Evolutionary conservation across 2,797 vertebrate species (phyloP).

Genomic region (Aratinga solstitialis): DNA sequence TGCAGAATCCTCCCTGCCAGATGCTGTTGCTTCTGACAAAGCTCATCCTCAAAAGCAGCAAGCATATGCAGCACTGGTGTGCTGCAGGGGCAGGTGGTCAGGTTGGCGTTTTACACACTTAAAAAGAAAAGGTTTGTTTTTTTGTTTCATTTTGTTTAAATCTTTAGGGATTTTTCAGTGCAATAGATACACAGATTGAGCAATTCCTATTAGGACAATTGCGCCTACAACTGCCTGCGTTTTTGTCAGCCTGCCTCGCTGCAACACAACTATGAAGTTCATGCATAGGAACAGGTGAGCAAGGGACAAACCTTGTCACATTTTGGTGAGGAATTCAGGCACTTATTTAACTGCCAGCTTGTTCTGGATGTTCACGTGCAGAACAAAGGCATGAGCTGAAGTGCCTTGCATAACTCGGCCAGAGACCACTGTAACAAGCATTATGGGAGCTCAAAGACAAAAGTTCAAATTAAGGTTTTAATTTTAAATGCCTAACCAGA

Average conservation of each 20-base stretch:
- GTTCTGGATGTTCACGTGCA: background rate
- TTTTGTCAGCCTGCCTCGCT: background rate
- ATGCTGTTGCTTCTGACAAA: background rate
- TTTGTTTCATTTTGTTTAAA: background rate
- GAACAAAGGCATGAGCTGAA: background rate
- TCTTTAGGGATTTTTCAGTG: background rate
- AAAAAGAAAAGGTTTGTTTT: background rate
- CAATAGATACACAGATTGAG: background rate
- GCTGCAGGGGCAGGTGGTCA: background rate
- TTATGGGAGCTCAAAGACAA: background rate
- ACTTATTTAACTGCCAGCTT: background rate
- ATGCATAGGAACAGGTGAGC: background rate
- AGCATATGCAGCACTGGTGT: fast-evolving
- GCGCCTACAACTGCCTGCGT: background rate
- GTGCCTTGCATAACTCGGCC: background rate
- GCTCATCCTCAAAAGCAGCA: background rate
- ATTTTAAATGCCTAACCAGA: background rate
- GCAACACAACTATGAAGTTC: background rate
- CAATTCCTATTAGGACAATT: background rate
- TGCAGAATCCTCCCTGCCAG: background rate
- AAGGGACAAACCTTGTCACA: background rate
- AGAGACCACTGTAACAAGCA: background rate
- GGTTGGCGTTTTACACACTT: background rate
- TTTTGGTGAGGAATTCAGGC: background rate
- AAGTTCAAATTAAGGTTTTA: background rate